A percentile compares a stretch with the other conserved stretches of the same genome.
Evolutionary conservation across 2,797 vertebrate species (phyloP).

Genomic region (Poecilia gillii): DNA sequence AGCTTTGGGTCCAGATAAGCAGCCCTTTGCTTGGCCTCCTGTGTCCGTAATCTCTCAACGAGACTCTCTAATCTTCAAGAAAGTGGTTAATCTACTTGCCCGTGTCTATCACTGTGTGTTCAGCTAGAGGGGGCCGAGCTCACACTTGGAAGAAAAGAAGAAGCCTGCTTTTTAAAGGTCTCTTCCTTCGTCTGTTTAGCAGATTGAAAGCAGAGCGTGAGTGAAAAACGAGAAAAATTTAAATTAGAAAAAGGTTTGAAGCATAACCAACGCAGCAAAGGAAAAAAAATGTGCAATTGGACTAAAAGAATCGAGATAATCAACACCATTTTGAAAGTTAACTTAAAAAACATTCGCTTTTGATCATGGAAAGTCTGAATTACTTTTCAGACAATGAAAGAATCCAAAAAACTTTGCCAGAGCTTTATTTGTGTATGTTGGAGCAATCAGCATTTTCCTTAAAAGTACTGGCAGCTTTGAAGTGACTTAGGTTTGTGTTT

Average conservation of each 20-base stretch:
- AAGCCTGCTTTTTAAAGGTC: conserved; percentile 39
- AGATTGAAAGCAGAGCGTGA: background rate
- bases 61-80: conserved; percentile 71
- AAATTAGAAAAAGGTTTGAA: background rate
- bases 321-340: background rate
- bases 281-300: background rate
- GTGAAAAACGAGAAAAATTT: background rate
- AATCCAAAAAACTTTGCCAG: background rate
- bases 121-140: conserved; percentile 46
- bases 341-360: background rate
- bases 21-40: conserved; percentile 57
- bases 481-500: background rate
- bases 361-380: background rate
- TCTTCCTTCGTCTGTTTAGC: background rate
- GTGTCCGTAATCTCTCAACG: conserved; percentile 65
- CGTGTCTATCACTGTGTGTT: conserved; percentile 53
- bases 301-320: background rate
- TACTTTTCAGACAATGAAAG: background rate
- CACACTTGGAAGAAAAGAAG: conserved; percentile 26
- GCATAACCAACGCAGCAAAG: background rate
- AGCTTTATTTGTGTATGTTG: background rate
- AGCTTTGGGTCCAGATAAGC: conserved; percentile 68
- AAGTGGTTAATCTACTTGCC: conserved; percentile 69
- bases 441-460: background rate
- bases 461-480: background rate